These are phyloP conservation scores for Aplochiton taeniatus DNA, from an alignment of 2,797 vertebrate genomes.

Conservation along the genomic window DNA sequence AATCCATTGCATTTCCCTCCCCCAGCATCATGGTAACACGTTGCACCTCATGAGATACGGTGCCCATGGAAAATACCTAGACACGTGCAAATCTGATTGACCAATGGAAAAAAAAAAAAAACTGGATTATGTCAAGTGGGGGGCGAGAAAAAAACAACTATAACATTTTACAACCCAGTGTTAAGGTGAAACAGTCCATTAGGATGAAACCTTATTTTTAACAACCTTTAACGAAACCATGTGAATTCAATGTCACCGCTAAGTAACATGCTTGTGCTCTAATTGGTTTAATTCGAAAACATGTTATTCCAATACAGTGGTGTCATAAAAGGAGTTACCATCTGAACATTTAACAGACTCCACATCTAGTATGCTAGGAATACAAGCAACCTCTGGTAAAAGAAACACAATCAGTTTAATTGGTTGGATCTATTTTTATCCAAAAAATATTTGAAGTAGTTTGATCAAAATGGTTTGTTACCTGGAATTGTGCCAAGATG, in stretches of 20 bases:
- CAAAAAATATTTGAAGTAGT: no score
- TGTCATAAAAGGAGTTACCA: slow-evolving; percentile 44
- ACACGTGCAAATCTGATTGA: no score
- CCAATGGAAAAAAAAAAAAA: no score
- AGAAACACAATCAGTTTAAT: slow-evolving; percentile 30
- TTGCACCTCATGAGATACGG: not conserved
- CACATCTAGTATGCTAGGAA: not conserved
- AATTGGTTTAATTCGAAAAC: slow-evolving; percentile 23
- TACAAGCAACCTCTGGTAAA: slow-evolving; percentile 42
- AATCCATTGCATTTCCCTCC: no score
- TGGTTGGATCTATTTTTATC: not conserved
- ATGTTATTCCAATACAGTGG: not conserved
- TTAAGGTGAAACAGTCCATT: no score
- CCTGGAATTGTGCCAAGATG: slow-evolving; percentile 65
- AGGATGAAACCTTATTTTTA: no score
- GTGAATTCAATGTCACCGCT: no score
- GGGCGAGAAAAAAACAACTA: no score
- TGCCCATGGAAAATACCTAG: no score
- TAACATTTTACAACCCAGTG: no score
- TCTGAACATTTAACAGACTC: slow-evolving; percentile 1
- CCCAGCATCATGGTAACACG: not conserved
- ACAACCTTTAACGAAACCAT: no score
- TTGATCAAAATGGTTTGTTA: slow-evolving; percentile 25
- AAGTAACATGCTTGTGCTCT: not conserved
- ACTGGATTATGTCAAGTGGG: no score